These are phyloP conservation scores for Lottia scabra DNA, from an alignment of 2,888 invertebrate species.

Conservation along the genomic window DNA sequence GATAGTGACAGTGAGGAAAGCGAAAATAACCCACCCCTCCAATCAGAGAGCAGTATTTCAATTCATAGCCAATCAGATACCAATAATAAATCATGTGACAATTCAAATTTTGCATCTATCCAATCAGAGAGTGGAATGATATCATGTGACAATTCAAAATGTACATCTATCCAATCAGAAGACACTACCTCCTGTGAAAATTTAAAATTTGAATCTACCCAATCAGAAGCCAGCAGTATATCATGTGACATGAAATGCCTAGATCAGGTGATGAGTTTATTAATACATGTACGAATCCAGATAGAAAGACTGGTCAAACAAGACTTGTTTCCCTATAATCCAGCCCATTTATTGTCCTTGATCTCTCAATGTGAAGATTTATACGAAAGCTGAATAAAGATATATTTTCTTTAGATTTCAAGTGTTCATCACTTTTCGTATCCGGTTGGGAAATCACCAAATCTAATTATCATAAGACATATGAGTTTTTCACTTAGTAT, in stretches of 20 bases:
- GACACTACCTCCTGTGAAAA: background rate
- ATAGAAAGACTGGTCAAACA: constrained; percentile 33
- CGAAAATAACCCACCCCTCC: background rate
- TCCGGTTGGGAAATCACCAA: too few relatives aligned
- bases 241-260: constrained; percentile 12
- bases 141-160: background rate
- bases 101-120: background rate
- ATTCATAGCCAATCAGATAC: background rate
- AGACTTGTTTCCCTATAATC: constrained; percentile 36
- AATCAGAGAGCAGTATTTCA: background rate
- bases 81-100: background rate
- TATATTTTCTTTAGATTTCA: too few relatives aligned
- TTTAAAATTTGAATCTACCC: too few relatives aligned
- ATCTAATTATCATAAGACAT: too few relatives aligned
- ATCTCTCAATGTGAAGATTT: constrained; percentile 29
- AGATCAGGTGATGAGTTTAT: constrained; percentile 30
- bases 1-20: background rate
- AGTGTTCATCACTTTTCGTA: too few relatives aligned
- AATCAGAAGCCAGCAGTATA: background rate
- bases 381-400: constrained; percentile 32
- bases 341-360: constrained; percentile 32
- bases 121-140: too few relatives aligned
- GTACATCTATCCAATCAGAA: background rate
- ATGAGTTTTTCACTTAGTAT: too few relatives aligned
- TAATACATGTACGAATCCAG: constrained; percentile 37